phyloP scores from a whole-genome alignment of 1,140 invertebrate genomes.

The Acromyrmex echinatior region DNA sequence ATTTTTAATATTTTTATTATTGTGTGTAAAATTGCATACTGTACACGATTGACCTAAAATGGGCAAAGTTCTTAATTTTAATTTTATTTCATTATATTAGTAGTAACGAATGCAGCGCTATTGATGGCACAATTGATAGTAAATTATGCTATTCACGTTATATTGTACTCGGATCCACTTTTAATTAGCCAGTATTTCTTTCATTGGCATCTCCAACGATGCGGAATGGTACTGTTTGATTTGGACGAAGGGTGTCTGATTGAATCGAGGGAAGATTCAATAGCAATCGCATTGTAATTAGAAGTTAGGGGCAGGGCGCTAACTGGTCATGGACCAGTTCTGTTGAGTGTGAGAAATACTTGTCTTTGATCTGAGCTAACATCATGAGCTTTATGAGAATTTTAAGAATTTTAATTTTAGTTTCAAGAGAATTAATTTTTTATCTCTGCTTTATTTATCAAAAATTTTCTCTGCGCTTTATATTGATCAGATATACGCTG shows the following conservation, averaged over 20 bases:
- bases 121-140: not conserved
- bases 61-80: not conserved
- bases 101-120: not conserved
- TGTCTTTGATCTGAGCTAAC: conserved; percentile 85
- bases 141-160: not conserved
- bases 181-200: conserved; percentile 71
- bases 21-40: too few species aligned
- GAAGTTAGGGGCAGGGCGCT: conserved; percentile 67
- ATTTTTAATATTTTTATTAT: too few species aligned
- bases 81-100: not conserved
- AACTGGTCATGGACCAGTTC: conserved; percentile 69
- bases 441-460: not conserved
- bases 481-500: not conserved
- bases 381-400: conserved; percentile 35
- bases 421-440: not conserved
- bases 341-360: conserved; percentile 76
- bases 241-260: conserved; percentile 45
- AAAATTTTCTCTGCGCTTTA: not conserved
- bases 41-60: too few species aligned
- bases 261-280: conserved; percentile 65
- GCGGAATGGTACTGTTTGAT: conserved; percentile 47
- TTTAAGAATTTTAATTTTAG: too few species aligned
- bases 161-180: conserved; percentile 54
- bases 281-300: conserved; percentile 69
- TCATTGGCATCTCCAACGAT: conserved; percentile 1